Conservation (phyloP, 2,797 vertebrate species). For the Muscicapa comitata region DNA sequence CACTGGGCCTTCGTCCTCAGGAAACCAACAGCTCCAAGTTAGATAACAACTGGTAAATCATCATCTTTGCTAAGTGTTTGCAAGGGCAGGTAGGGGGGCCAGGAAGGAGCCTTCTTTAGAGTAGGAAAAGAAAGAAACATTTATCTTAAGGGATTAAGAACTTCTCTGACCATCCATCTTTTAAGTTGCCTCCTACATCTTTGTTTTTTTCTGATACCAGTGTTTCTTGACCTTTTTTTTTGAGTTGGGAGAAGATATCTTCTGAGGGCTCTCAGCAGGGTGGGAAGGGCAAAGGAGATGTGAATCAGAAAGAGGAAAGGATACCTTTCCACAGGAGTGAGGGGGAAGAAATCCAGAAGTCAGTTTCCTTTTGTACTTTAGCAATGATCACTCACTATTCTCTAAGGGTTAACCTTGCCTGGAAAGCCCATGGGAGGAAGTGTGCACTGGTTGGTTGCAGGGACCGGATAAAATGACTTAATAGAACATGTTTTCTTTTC, state of each 20-base stretch:
- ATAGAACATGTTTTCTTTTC: slow-evolving; percentile 24
- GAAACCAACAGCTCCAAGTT: slow-evolving; percentile 51
- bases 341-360: neutral
- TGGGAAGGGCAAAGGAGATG: neutral
- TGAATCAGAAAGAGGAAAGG: neutral
- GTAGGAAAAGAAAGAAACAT: neutral
- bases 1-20: slow-evolving; percentile 54
- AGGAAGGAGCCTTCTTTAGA: neutral
- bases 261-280: neutral
- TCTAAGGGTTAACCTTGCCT: slow-evolving; percentile 13
- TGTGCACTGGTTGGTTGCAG: neutral
- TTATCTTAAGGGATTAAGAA: neutral
- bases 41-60: slow-evolving; percentile 60
- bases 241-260: neutral
- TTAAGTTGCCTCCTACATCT: neutral
- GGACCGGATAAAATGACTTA: slow-evolving; percentile 27
- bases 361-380: neutral
- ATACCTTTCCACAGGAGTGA: neutral
- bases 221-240: neutral
- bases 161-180: neutral
- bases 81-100: slow-evolving; percentile 3
- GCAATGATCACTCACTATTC: neutral
- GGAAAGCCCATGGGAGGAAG: slow-evolving; percentile 8
- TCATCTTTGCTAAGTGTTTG: slow-evolving; percentile 19
- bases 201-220: neutral